phyloP scores from a whole-genome alignment of 1,140 invertebrate genomes.

The Dufourea novaeangliae region DNA sequence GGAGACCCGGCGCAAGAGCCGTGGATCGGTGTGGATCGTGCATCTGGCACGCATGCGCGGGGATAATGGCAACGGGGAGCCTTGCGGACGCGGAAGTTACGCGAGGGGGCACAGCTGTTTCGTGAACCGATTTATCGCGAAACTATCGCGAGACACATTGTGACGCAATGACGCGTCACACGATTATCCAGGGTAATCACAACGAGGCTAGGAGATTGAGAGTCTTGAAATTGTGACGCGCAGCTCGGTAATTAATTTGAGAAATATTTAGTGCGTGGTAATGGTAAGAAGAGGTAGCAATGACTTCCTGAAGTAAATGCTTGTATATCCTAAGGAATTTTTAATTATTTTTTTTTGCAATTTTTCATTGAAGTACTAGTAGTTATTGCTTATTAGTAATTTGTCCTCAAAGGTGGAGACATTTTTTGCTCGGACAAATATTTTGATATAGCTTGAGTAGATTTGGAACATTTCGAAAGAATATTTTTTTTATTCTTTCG shows the following conservation, averaged over 20 bases:
- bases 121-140: constrained; percentile 43
- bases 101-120: constrained; percentile 49
- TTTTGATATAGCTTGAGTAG: too few species aligned
- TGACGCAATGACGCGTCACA: constrained; percentile 10
- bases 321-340: too few species aligned
- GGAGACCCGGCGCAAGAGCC: constrained; percentile 20
- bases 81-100: constrained; percentile 30
- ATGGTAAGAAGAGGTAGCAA: too few species aligned
- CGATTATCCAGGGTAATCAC: constrained; percentile 1
- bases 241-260: not conserved
- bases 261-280: not conserved
- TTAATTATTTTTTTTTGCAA: too few species aligned
- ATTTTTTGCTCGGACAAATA: too few species aligned
- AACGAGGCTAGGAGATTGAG: not conserved
- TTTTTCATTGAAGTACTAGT: too few species aligned
- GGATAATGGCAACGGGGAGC: constrained; percentile 1
- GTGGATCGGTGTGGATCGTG: constrained; percentile 11
- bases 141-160: constrained; percentile 27
- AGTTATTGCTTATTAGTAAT: too few species aligned
- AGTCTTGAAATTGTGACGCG: not conserved
- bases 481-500: too few species aligned
- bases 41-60: constrained; percentile 38
- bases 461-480: too few species aligned
- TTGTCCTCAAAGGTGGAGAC: too few species aligned
- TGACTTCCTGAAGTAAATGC: too few species aligned